These are phyloP conservation scores for Elephantulus edwardii DNA, from an alignment of 2,113 vertebrate genomes.

Conservation along the genomic window DNA sequence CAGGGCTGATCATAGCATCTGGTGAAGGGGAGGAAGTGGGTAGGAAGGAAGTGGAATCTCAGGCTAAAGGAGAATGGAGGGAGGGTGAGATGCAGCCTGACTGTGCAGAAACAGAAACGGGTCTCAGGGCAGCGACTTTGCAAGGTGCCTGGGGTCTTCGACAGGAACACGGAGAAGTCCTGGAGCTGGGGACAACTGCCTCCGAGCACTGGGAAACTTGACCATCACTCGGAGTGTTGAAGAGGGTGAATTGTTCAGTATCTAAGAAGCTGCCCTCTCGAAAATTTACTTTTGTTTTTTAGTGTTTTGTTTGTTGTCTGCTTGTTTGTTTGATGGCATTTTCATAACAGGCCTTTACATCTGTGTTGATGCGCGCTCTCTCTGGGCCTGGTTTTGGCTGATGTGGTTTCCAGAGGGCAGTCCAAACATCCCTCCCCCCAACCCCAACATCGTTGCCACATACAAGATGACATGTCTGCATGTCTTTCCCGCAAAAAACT, in stretches of 20 bases:
- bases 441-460: background rate
- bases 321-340: background rate
- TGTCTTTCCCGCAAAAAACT: background rate
- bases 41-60: background rate
- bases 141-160: too few relatives aligned
- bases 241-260: background rate
- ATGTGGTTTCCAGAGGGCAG: background rate
- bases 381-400: background rate
- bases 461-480: background rate
- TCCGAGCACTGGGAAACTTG: background rate
- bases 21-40: conserved; percentile 42
- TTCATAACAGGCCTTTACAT: background rate
- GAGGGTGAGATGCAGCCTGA: background rate
- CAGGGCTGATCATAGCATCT: conserved; percentile 44
- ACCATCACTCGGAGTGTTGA: background rate
- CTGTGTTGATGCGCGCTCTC: background rate
- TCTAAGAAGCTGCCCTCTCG: background rate
- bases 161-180: background rate
- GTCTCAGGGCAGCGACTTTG: too few relatives aligned
- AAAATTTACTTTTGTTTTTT: background rate
- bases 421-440: background rate
- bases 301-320: background rate
- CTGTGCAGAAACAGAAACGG: background rate
- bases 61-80: background rate
- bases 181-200: background rate